These are phyloP conservation scores for Chinchilla lanigera DNA, from an alignment of 2,113 vertebrate genomes.

Conservation along the genomic window DNA sequence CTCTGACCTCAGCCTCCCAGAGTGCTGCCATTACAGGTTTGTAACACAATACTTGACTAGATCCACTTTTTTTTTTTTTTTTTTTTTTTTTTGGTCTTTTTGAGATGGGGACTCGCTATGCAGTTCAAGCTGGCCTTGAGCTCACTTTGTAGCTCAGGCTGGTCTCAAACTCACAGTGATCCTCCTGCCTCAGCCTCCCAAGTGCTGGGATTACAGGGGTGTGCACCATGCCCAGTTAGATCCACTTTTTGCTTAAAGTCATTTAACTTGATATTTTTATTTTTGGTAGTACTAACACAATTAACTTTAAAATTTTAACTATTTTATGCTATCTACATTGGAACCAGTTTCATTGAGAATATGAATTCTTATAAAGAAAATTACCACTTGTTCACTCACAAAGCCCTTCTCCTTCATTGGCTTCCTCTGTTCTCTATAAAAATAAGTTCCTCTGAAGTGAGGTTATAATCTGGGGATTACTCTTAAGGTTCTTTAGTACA, in stretches of 20 bases:
- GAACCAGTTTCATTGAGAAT: neutral
- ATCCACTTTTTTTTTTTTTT: conserved; percentile 10
- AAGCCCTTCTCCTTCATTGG: neutral
- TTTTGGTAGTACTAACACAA: neutral
- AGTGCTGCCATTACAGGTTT: neutral
- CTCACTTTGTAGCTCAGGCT: too few species aligned
- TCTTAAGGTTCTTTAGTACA: neutral
- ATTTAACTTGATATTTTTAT: neutral
- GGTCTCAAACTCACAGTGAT: neutral
- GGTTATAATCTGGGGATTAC: neutral
- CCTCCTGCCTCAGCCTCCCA: neutral
- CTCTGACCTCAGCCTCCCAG: neutral
- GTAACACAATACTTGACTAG: too few species aligned
- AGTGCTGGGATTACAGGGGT: neutral
- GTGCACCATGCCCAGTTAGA: neutral
- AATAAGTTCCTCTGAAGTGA: neutral
- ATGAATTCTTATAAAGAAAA: neutral
- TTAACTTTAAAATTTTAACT: neutral
- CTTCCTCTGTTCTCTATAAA: neutral
- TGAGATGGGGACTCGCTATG: too few species aligned
- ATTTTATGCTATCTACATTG: neutral
- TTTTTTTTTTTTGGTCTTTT: too few species aligned
- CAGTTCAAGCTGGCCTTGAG: too few species aligned
- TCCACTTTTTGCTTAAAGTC: neutral
- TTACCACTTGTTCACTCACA: neutral